These are phyloP conservation scores for Parazoanthus darwini DNA, from an alignment of 92 coral and sea anemone genomes.

Conservation along the genomic window DNA sequence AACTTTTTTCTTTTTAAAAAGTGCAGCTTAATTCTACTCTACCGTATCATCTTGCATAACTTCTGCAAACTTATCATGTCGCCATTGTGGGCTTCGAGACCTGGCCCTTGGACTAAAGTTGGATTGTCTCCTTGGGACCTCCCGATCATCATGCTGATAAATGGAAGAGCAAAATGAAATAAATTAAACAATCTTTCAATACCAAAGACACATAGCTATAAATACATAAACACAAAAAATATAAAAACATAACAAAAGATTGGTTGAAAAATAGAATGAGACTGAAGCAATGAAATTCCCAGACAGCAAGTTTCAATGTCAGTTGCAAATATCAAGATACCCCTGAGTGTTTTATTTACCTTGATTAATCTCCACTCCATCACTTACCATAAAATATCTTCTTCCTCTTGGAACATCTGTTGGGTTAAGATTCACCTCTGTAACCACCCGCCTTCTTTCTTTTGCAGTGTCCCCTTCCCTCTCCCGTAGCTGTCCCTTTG, in stretches of 20 bases:
- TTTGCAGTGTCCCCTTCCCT: too few species aligned
- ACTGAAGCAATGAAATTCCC: too few species aligned
- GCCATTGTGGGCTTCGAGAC: constrained; percentile 33
- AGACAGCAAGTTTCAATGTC: too few species aligned
- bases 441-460: constrained; percentile 22
- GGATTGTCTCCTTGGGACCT: constrained; percentile 32
- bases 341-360: too few species aligned
- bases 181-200: too few species aligned
- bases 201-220: too few species aligned
- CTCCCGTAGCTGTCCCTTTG: constrained; percentile 1
- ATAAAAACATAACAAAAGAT: too few species aligned
- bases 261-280: too few species aligned
- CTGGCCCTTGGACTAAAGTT: constrained; percentile 17
- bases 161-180: background rate
- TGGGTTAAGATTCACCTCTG: constrained; percentile 32
- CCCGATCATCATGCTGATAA: constrained; percentile 37
- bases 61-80: constrained; percentile 38
- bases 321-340: too few species aligned
- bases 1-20: too few species aligned
- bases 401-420: constrained; percentile 37
- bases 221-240: too few species aligned
- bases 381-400: constrained; percentile 38
- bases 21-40: background rate
- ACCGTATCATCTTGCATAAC: constrained; percentile 18
- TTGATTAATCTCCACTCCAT: too few species aligned